Conservation (phyloP, 2,888 invertebrate species). For the Elegia similella region DNA sequence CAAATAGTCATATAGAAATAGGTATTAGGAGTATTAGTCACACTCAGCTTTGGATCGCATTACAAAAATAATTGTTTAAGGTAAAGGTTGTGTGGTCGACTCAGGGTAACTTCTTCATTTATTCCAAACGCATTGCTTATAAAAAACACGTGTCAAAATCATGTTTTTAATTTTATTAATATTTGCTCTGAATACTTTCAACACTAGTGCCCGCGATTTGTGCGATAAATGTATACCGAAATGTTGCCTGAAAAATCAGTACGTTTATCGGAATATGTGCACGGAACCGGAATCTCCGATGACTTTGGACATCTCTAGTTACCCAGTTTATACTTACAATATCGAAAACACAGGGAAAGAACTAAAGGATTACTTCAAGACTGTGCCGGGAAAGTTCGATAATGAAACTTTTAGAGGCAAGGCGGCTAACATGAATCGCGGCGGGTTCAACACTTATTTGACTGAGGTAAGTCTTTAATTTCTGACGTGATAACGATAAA, state of each 20-base stretch:
- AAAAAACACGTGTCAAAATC: not conserved
- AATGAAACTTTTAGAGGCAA: constrained; percentile 11
- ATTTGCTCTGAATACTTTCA: not conserved
- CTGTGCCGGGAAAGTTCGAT: not conserved
- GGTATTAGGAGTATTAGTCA: too few relatives aligned
- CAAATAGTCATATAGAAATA: too few relatives aligned
- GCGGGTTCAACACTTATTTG: constrained; percentile 18
- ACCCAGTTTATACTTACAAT: not conserved
- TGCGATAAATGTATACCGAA: constrained; percentile 5
- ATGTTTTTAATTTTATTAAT: not conserved
- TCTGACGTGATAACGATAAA: too few relatives aligned
- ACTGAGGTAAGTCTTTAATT: constrained; percentile 20
- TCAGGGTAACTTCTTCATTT: not conserved
- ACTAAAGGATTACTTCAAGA: constrained; percentile 1
- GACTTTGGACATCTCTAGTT: not conserved
- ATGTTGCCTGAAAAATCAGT: constrained; percentile 9
- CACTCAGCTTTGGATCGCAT: too few relatives aligned
- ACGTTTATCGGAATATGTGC: not conserved
- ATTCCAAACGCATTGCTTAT: not conserved
- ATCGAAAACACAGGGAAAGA: not conserved
- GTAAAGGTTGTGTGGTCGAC: too few relatives aligned
- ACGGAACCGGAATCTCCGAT: not conserved
- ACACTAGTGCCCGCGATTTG: not conserved
- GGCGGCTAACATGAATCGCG: not conserved
- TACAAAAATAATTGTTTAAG: too few relatives aligned